phyloP scores from a whole-genome alignment of 2,113 vertebrate species.

The Pachycephala philippinensis region DNA sequence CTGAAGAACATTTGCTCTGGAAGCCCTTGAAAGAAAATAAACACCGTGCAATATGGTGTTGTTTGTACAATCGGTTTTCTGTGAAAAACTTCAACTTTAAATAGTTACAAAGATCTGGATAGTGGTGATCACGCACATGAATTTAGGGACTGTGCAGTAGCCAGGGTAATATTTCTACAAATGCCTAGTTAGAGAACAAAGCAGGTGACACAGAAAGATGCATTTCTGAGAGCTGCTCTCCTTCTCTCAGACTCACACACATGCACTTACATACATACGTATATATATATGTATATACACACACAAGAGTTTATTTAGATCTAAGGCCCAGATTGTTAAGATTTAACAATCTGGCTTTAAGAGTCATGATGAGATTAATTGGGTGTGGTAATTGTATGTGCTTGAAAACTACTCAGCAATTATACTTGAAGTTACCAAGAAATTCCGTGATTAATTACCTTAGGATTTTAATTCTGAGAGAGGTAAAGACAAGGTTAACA shows the following conservation, averaged over 20 bases:
- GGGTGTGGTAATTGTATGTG: neutral
- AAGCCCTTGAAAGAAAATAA: slow-evolving; percentile 31
- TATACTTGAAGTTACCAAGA: slow-evolving; percentile 22
- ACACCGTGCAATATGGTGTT: neutral
- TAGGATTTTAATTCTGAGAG: neutral
- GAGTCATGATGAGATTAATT: slow-evolving; percentile 24
- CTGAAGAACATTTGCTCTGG: slow-evolving; percentile 8
- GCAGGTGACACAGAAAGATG: neutral
- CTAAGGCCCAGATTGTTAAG: no score
- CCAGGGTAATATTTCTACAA: neutral
- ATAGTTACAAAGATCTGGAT: neutral
- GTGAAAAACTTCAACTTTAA: neutral
- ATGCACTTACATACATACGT: neutral
- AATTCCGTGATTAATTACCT: slow-evolving; percentile 15
- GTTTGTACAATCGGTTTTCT: neutral
- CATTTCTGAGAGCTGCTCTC: neutral
- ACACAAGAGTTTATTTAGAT: neutral
- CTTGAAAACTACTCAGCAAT: slow-evolving; percentile 19
- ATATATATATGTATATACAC: neutral
- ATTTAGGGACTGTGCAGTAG: neutral
- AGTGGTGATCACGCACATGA: neutral
- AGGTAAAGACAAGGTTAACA: slow-evolving; percentile 28
- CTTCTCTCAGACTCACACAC: neutral
- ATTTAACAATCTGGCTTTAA: slow-evolving; percentile 26
- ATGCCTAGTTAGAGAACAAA: neutral